phyloP scores from a whole-genome alignment of 1,140 invertebrate genomes.

The Trichoplusia ni region DNA sequence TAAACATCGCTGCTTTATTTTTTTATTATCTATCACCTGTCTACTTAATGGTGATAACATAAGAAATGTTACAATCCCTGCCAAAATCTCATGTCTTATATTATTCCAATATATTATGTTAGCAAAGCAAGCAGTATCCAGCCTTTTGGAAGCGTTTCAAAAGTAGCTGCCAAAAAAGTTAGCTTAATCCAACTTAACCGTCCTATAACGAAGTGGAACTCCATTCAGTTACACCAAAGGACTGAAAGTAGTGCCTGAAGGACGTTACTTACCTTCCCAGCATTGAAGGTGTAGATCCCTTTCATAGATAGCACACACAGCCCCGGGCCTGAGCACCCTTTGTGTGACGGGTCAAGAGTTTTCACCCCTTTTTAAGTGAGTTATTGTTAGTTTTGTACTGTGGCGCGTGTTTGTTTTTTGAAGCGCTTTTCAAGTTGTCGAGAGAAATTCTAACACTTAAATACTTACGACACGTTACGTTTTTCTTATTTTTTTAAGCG shows the following conservation, averaged over 20 bases:
- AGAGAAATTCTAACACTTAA: conserved; percentile 14
- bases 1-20: no score
- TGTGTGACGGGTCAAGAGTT: conserved; percentile 27
- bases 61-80: no score
- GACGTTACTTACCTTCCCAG: not conserved
- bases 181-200: not conserved
- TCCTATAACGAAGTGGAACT: conserved; percentile 1
- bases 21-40: no score
- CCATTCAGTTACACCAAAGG: not conserved
- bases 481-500: not conserved
- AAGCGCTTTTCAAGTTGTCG: conserved; percentile 1
- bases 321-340: conserved; percentile 1
- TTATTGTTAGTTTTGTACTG: conserved; percentile 11
- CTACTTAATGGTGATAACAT: no score
- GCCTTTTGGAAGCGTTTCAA: conserved; percentile 11
- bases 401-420: conserved; percentile 16
- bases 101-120: no score
- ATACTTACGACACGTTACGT: not conserved
- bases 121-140: conserved; percentile 4
- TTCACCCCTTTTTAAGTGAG: conserved; percentile 26
- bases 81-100: no score
- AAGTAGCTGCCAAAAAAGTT: conserved; percentile 4
- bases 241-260: not conserved
- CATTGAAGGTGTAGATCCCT: conserved; percentile 10
- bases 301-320: conserved; percentile 24